Base-by-base conservation (phyloP, 2,797 vertebrate species). In the Gymnodraco acuticeps region DNA sequence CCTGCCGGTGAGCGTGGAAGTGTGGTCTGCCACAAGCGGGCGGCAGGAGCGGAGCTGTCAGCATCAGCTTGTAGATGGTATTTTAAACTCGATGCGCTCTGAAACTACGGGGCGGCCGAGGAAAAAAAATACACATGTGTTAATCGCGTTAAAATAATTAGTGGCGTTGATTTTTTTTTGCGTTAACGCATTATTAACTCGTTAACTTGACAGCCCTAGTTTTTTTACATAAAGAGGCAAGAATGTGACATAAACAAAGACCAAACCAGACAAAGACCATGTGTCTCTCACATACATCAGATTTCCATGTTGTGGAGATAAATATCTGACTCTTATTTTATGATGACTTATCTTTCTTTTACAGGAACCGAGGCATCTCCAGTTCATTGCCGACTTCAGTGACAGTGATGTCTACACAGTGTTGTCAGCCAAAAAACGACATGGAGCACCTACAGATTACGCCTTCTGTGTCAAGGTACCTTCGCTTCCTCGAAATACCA, bases 401-500 rank as follows among this genome's bases (percentile, higher is more conserved):
- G 96, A 96, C 93, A 96, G 96, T 82, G 96, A 98, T 73, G 93
- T 98, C 88, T 99, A 97, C 92, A 95, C 96, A 42, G 91, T 97
- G 82, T 83, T 97, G 88, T 94, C 96, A 59, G 95, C 96, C 91
- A 97, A 95, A 94, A 99, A 98, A 88, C 93, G 94, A 66, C 96
- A 97, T 1, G 96, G 96, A 78, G 96, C 96, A 11, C 97, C 98
- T 5, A 95, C 96, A 80, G 96, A 95, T 92, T 97, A 95, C 81
- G 96, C 96, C 90, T 98, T 99, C 94, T 97, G 97, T 89, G 95
- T 99, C 90, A 99, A 99, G 97, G 98, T 99, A 92, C 66, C 16
- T 3, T 48, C 27, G 27, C 51, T 78, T 76, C 47, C 43, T 63
- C 64, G 4, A 73, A 54, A 27, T 76, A 54, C 48, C 52, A 61